These are phyloP conservation scores for Euplagia quadripunctaria DNA, from an alignment of 2,888 invertebrate species.

Conservation along the genomic window DNA sequence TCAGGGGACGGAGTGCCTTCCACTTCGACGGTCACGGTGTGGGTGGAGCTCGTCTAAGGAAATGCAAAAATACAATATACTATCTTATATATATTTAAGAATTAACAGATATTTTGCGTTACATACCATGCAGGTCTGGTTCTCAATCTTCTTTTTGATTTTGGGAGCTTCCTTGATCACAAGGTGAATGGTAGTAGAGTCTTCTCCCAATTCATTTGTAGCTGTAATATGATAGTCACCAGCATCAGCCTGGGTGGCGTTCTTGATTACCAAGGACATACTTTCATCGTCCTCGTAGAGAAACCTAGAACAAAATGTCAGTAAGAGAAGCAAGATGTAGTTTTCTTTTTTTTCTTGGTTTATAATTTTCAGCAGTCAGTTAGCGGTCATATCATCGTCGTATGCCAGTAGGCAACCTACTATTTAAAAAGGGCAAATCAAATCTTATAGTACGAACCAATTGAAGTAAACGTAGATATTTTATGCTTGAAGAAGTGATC, in stretches of 20 bases:
- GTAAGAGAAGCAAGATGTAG: background rate
- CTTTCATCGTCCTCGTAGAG: constrained; percentile 96
- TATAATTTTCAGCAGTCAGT: background rate
- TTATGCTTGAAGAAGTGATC: background rate
- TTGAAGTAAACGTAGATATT: background rate
- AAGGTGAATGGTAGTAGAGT: constrained; percentile 91
- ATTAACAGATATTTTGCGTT: background rate
- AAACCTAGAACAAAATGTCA: constrained; percentile 79
- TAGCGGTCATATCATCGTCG: background rate
- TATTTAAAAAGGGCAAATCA: background rate
- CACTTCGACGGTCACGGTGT: constrained; percentile 93
- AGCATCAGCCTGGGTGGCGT: constrained; percentile 93
- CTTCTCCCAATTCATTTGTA: constrained; percentile 94
- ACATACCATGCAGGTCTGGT: constrained; percentile 89
- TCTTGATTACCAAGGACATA: constrained; percentile 95
- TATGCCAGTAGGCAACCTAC: background rate
- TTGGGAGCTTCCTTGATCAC: constrained; percentile 95
- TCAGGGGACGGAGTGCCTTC: constrained; percentile 94
- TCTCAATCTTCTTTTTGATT: constrained; percentile 93
- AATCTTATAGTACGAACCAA: background rate
- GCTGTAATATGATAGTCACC: constrained; percentile 94
- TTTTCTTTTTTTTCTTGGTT: background rate
- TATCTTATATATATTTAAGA: background rate
- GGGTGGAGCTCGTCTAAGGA: constrained; percentile 88
- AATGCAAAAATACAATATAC: too few relatives aligned